These are phyloP conservation scores for Hyposoter didymator DNA, from an alignment of 2,888 invertebrate genomes.

Conservation along the genomic window DNA sequence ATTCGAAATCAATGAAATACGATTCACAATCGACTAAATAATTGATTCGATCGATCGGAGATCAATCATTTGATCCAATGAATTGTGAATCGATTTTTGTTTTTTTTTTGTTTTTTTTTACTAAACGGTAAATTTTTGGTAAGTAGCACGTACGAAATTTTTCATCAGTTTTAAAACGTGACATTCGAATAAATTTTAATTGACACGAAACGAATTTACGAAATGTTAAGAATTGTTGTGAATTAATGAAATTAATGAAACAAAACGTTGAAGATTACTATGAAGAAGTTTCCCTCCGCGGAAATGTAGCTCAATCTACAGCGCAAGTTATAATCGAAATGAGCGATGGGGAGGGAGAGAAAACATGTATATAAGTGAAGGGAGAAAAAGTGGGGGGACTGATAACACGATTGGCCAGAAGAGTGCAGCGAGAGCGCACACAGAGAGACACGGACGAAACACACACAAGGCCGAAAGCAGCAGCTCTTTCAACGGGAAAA, in stretches of 20 bases:
- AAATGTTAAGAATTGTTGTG: not conserved
- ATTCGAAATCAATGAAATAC: not conserved
- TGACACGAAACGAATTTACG: not conserved
- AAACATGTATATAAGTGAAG: not conserved
- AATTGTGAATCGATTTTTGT: not conserved
- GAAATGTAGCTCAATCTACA: slow-evolving; percentile 37
- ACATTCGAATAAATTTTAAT: not conserved
- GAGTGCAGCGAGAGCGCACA: slow-evolving; percentile 72
- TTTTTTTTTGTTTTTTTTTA: not conserved
- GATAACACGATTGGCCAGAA: slow-evolving; percentile 43
- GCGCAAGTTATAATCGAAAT: slow-evolving; percentile 54
- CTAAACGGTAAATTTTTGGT: not conserved
- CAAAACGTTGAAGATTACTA: not conserved
- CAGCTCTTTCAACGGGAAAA: slow-evolving; percentile 68
- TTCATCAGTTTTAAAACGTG: not conserved
- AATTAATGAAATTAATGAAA: not conserved
- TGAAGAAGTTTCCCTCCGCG: slow-evolving; percentile 32
- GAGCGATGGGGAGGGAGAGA: slow-evolving; percentile 10
- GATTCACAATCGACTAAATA: not conserved
- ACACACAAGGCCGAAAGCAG: not conserved
- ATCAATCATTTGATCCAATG: not conserved
- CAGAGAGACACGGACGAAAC: slow-evolving; percentile 35
- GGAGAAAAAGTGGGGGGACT: slow-evolving; percentile 11
- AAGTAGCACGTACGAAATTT: not conserved
- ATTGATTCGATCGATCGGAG: not conserved